Evolutionary conservation across 1,140 invertebrate species (phyloP).

Genomic region (Cepaea nemoralis): DNA sequence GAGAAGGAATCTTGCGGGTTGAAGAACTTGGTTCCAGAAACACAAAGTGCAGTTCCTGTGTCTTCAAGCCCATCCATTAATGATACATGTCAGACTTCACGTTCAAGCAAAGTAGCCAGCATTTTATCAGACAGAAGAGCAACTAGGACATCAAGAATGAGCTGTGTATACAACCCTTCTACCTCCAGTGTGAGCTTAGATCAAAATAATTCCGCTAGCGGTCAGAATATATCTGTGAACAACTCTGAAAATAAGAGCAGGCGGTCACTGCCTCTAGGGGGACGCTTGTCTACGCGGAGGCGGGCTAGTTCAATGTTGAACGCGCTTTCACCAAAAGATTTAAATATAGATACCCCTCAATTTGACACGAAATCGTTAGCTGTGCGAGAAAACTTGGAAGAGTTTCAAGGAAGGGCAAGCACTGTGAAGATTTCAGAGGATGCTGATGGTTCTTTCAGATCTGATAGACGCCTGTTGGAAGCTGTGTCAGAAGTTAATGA

Average conservation of each 20-base stretch:
- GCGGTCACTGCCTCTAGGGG: background rate
- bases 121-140: background rate
- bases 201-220: background rate
- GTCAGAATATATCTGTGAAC: background rate
- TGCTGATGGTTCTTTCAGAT: background rate
- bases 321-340: background rate
- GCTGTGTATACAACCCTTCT: background rate
- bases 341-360: background rate
- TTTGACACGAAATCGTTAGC: background rate
- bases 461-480: background rate
- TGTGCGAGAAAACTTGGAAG: background rate
- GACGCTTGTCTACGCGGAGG: background rate
- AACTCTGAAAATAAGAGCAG: background rate
- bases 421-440: background rate
- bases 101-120: background rate
- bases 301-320: background rate
- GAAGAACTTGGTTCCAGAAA: background rate
- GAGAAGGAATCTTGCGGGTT: background rate
- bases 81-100: background rate
- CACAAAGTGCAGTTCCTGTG: background rate
- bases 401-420: background rate
- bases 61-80: background rate
- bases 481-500: background rate
- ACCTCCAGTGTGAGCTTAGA: background rate
- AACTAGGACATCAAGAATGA: background rate